Percentiles rank a stretch among this genome's conserved stretches.
Conservation (phyloP, 2,797 vertebrate genomes). For the Micrastur ruficollis region DNA sequence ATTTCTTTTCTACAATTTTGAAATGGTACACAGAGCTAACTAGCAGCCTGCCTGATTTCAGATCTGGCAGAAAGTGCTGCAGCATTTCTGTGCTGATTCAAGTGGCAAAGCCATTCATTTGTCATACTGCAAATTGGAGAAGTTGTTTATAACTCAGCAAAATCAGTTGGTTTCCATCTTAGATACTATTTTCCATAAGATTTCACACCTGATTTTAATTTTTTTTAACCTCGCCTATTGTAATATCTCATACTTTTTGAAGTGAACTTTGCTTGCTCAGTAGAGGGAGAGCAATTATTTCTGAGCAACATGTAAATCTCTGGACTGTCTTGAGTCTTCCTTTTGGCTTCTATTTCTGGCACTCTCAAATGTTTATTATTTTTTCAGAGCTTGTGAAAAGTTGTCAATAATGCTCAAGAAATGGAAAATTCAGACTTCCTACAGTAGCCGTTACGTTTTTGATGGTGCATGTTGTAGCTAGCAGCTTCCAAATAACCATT, state of each 20-base stretch:
- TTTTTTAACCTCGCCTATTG: neutral
- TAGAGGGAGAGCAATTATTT: neutral
- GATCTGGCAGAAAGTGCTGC: neutral
- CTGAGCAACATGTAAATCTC: neutral
- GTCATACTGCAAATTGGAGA: neutral
- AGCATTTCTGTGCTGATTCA: neutral
- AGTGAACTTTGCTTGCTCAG: neutral
- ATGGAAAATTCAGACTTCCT: neutral
- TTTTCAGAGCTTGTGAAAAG: neutral
- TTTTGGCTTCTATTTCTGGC: neutral
- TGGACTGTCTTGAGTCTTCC: neutral
- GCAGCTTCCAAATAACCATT: neutral
- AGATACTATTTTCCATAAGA: neutral
- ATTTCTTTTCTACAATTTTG: neutral
- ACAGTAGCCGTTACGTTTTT: neutral
- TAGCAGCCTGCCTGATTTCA: neutral
- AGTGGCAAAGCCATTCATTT: neutral
- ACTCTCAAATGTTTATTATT: neutral
- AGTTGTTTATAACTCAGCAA: conserved; percentile 21
- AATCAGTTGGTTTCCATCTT: neutral
- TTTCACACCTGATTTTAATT: neutral
- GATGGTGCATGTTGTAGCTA: neutral
- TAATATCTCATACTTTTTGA: neutral
- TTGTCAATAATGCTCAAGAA: neutral
- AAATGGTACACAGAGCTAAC: neutral